phyloP scores from a whole-genome alignment of 2,888 invertebrate genomes.

The Acanthosepion pharaonis region DNA sequence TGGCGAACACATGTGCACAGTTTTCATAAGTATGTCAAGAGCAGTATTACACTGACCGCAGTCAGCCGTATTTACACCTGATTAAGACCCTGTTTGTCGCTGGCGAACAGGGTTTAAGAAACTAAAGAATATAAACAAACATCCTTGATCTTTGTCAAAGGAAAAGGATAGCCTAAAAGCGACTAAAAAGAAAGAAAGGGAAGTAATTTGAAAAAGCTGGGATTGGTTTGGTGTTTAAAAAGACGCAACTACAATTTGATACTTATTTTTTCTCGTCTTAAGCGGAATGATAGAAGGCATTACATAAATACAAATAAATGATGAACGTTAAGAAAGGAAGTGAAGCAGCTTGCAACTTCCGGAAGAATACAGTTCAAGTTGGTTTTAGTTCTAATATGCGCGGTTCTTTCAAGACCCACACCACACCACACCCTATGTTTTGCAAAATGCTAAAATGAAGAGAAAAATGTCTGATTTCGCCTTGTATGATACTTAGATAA shows the following conservation, averaged over 20 bases:
- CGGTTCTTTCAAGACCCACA: background rate
- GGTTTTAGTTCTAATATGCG: background rate
- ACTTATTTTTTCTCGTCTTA: background rate
- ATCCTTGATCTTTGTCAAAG: background rate
- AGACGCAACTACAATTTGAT: background rate
- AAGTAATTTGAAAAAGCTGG: background rate
- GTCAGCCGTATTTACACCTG: background rate
- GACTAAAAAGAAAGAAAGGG: background rate
- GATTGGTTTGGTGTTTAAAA: background rate
- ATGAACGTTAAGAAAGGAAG: background rate
- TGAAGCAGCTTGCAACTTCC: background rate
- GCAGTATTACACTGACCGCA: background rate
- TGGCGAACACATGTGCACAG: background rate
- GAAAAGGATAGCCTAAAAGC: background rate
- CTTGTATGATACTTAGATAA: too few relatives aligned
- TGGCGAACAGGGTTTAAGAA: background rate
- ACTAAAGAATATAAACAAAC: background rate
- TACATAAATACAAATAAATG: slow-evolving; percentile 33
- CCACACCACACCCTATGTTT: background rate
- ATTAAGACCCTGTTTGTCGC: background rate
- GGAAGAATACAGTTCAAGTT: background rate
- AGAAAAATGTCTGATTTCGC: background rate
- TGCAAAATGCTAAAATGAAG: background rate
- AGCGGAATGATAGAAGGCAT: background rate
- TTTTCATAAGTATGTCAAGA: background rate